phyloP scores from a whole-genome alignment of 2,113 vertebrate species.

The Microtus oregoni region DNA sequence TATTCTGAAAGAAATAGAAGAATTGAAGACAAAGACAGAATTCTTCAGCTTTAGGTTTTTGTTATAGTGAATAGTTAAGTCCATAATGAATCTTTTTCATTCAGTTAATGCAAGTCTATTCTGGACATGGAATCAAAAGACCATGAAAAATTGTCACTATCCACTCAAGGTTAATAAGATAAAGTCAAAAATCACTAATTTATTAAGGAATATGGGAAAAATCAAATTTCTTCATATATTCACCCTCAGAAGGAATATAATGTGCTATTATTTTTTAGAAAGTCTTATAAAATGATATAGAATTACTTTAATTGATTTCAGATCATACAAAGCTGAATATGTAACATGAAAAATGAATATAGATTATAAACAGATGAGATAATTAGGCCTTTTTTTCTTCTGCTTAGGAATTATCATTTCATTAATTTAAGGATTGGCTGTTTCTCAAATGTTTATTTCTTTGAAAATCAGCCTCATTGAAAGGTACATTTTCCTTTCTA shows the following conservation, averaged over 20 bases:
- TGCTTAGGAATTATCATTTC: slow-evolving; percentile 43
- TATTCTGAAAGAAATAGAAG: slow-evolving; percentile 24
- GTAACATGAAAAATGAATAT: slow-evolving; percentile 51
- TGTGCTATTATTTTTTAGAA: slow-evolving; percentile 60
- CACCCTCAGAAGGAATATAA: slow-evolving; percentile 33
- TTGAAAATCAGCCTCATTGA: slow-evolving; percentile 59
- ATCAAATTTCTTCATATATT: slow-evolving; percentile 43
- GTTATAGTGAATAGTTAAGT: background rate
- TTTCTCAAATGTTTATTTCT: slow-evolving; percentile 45
- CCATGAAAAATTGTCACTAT: background rate
- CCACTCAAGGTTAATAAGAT: slow-evolving; percentile 61
- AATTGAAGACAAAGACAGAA: background rate
- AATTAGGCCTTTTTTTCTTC: slow-evolving; percentile 61
- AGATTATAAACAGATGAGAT: slow-evolving; percentile 29
- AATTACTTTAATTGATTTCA: slow-evolving; percentile 72
- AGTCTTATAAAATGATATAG: slow-evolving; percentile 40
- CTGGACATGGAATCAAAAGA: slow-evolving; percentile 18
- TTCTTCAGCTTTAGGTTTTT: background rate
- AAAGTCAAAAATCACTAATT: slow-evolving; percentile 58
- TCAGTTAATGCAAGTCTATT: slow-evolving; percentile 29
- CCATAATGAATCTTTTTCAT: background rate
- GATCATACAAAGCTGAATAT: slow-evolving; percentile 37
- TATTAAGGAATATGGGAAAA: slow-evolving; percentile 29
- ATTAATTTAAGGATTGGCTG: slow-evolving; percentile 55
- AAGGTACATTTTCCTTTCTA: slow-evolving; percentile 56